phyloP scores from a whole-genome alignment of 2,888 invertebrate species.

The Perithous albicinctus region DNA sequence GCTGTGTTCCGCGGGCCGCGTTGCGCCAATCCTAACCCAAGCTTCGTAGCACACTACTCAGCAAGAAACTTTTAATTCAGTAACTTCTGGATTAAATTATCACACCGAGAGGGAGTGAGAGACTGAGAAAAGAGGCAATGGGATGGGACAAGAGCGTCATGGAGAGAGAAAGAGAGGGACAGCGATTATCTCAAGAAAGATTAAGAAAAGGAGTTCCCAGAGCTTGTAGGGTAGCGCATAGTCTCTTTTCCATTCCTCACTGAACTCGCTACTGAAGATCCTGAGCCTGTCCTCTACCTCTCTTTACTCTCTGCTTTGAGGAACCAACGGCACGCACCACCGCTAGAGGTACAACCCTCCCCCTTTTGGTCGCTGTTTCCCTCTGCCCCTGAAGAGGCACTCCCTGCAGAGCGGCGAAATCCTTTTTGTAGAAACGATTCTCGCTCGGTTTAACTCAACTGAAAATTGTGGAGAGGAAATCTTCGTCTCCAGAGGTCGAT shows the following conservation, averaged over 20 bases:
- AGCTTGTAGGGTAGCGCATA: conserved; percentile 54
- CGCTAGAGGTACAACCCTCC: conserved; percentile 37
- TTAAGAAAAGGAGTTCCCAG: conserved; percentile 77
- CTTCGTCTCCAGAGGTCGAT: conserved; percentile 23
- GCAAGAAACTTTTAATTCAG: conserved; percentile 83
- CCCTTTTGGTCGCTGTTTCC: conserved; percentile 21
- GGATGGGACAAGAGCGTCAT: conserved; percentile 16
- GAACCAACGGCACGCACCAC: conserved; percentile 47
- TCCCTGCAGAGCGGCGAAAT: conserved; percentile 29
- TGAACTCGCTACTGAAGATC: conserved; percentile 27
- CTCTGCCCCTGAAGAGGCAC: conserved; percentile 18
- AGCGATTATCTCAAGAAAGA: conserved; percentile 82
- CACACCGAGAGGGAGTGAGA: conserved; percentile 74
- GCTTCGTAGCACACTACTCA: conserved; percentile 75
- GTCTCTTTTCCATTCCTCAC: conserved; percentile 47
- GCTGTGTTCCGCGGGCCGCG: conserved; percentile 47
- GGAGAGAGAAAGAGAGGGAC: conserved; percentile 35
- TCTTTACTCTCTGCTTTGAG: conserved; percentile 43
- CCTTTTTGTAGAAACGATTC: conserved; percentile 44
- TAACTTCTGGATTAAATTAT: conserved; percentile 84
- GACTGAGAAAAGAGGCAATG: conserved; percentile 18
- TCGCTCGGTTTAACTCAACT: conserved; percentile 43
- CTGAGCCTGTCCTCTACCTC: conserved; percentile 28
- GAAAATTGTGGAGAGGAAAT: conserved; percentile 60
- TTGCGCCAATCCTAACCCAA: conserved; percentile 31